Conservation (phyloP, 2,888 invertebrate species). For the Ernsta delagoae region DNA sequence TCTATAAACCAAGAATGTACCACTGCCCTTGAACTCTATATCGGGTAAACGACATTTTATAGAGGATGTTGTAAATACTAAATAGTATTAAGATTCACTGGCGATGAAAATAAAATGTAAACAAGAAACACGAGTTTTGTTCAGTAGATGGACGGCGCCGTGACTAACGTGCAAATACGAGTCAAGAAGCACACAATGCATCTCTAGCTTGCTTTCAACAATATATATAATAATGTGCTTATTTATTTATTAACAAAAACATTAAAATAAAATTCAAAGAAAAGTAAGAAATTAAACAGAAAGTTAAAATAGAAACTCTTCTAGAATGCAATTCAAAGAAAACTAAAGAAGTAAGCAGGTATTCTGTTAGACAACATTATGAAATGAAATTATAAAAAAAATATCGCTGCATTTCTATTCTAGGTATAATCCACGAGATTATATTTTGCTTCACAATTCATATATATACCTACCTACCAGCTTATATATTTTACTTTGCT, state of each 20-base stretch:
- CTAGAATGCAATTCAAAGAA: too few species aligned
- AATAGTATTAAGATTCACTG: slow-evolving; percentile 34
- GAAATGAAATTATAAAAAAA: too few species aligned
- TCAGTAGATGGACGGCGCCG: slow-evolving; percentile 41
- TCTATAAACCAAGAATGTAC: slow-evolving; percentile 1
- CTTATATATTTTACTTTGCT: too few species aligned
- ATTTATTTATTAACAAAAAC: not conserved
- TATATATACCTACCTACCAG: too few species aligned
- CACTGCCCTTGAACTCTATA: slow-evolving; percentile 29
- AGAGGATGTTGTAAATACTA: slow-evolving; percentile 36
- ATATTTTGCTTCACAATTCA: too few species aligned
- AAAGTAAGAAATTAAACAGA: too few species aligned
- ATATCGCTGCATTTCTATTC: too few species aligned
- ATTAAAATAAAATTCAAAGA: not conserved
- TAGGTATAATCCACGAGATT: too few species aligned
- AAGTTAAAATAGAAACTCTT: too few species aligned
- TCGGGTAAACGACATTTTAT: slow-evolving; percentile 32
- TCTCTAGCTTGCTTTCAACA: not conserved
- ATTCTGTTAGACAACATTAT: too few species aligned
- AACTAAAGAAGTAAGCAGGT: too few species aligned
- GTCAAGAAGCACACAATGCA: not conserved
- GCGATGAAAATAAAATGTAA: slow-evolving; percentile 33
- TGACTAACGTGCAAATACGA: slow-evolving; percentile 71
- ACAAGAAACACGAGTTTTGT: slow-evolving; percentile 29
- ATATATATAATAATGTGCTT: not conserved